A percentile compares a stretch with the other conserved stretches of the same genome.
Evolutionary conservation across 2,797 vertebrate genomes (phyloP).

Genomic region (Acanthurus lineatus): DNA sequence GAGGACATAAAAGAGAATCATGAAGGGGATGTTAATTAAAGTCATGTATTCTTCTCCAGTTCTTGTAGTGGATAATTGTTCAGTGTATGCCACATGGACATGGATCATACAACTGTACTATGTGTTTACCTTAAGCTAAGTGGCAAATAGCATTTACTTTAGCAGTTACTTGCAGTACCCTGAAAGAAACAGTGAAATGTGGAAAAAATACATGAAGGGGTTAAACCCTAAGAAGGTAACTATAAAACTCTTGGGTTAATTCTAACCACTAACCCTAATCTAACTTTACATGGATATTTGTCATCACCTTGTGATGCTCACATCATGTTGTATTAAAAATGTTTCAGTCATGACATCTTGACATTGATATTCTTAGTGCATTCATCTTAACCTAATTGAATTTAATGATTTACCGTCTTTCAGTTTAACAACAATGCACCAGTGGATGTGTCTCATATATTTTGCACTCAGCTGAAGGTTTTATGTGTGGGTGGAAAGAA

Average conservation of each 20-base stretch:
- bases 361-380: neutral
- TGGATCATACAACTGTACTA: neutral
- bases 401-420: slow-evolving; percentile 8
- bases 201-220: neutral
- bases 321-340: too few species aligned
- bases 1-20: neutral
- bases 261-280: too few species aligned
- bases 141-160: neutral
- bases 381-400: neutral
- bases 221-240: too few species aligned
- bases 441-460: slow-evolving; percentile 1
- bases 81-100: neutral
- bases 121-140: neutral
- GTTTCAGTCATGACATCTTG: neutral
- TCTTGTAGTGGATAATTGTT: neutral
- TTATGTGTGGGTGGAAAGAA: slow-evolving; percentile 18
- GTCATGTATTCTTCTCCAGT: neutral
- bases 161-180: too few species aligned
- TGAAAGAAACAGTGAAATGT: neutral
- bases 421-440: neutral
- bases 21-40: neutral
- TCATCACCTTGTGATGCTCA: too few species aligned
- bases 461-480: slow-evolving; percentile 22
- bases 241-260: too few species aligned
- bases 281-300: too few species aligned